Evolutionary conservation across 2,113 vertebrate genomes (phyloP).

Genomic region (Galemys pyrenaicus): DNA sequence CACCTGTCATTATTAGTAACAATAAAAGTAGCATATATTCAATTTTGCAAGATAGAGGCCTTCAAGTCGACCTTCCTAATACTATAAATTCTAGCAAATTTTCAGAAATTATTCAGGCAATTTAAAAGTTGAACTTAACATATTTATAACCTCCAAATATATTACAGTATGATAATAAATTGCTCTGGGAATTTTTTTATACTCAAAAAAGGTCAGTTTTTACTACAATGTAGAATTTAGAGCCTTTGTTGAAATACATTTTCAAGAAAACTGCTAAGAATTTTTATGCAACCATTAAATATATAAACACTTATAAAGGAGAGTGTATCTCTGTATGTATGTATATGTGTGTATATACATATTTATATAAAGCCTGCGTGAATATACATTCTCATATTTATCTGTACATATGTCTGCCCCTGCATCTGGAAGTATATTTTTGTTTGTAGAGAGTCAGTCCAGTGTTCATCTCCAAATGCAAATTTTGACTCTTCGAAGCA

Average conservation of each 20-base stretch:
- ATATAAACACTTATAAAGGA: constrained; percentile 74
- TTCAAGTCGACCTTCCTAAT: not conserved
- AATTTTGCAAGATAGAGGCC: not conserved
- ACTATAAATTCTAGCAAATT: constrained; percentile 53
- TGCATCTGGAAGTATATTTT: constrained; percentile 80
- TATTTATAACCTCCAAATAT: constrained; percentile 52
- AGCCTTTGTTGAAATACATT: constrained; percentile 69
- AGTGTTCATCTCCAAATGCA: constrained; percentile 78
- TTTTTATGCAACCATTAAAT: constrained; percentile 74
- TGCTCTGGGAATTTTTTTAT: constrained; percentile 53
- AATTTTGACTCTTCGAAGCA: constrained; percentile 78
- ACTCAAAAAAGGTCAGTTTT: constrained; percentile 67
- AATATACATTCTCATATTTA: constrained; percentile 75
- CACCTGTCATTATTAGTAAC: constrained; percentile 41
- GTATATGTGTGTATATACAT: constrained; percentile 62
- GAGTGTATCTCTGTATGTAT: constrained; percentile 57
- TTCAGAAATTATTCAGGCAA: constrained; percentile 20
- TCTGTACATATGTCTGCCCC: constrained; percentile 76
- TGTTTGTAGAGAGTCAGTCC: constrained; percentile 74
- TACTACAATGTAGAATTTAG: constrained; percentile 75
- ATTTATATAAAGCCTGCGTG: constrained; percentile 74
- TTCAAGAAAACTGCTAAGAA: constrained; percentile 66
- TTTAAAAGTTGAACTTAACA: constrained; percentile 48
- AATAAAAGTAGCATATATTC: constrained; percentile 17
- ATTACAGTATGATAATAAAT: constrained; percentile 48